phyloP scores from a whole-genome alignment of 2,113 vertebrate species.

The Hippotragus niger region DNA sequence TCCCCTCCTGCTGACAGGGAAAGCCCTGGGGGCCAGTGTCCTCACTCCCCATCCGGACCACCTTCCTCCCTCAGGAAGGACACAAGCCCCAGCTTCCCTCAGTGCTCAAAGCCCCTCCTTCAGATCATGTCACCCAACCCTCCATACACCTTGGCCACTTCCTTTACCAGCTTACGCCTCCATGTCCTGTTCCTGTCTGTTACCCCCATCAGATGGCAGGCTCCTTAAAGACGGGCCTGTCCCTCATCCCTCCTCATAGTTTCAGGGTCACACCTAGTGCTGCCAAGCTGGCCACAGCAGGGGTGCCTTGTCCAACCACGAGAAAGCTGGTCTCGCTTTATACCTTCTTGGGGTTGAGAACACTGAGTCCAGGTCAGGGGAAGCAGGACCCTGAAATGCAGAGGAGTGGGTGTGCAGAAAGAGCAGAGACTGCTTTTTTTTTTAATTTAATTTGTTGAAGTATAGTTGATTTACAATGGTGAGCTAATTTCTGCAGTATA shows the following conservation, averaged over 20 bases:
- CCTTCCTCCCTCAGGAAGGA: not conserved
- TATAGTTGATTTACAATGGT: not conserved
- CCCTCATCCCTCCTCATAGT: not conserved
- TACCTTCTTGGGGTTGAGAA: not conserved
- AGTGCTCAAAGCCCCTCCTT: not conserved
- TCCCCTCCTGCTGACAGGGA: not conserved
- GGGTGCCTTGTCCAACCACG: not conserved
- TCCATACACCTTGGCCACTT: not conserved
- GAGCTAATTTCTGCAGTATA: not conserved
- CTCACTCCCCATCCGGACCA: no score
- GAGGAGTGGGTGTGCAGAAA: not conserved
- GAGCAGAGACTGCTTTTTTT: not conserved
- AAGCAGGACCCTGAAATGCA: not conserved
- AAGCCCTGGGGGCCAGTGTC: not conserved
- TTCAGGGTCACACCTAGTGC: not conserved
- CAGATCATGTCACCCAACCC: fast-evolving
- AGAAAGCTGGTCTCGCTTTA: not conserved
- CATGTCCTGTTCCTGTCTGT: not conserved
- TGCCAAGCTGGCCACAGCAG: not conserved
- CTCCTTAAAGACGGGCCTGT: not conserved
- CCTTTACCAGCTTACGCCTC: not conserved
- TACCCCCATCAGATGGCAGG: not conserved
- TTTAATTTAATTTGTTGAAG: not conserved
- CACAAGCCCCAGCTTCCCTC: not conserved
- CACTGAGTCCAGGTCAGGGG: not conserved